A percentile compares a stretch with the other conserved stretches of the same genome.
Conservation (phyloP, 2,113 vertebrate genomes). For the Planiliza haematocheilus region DNA sequence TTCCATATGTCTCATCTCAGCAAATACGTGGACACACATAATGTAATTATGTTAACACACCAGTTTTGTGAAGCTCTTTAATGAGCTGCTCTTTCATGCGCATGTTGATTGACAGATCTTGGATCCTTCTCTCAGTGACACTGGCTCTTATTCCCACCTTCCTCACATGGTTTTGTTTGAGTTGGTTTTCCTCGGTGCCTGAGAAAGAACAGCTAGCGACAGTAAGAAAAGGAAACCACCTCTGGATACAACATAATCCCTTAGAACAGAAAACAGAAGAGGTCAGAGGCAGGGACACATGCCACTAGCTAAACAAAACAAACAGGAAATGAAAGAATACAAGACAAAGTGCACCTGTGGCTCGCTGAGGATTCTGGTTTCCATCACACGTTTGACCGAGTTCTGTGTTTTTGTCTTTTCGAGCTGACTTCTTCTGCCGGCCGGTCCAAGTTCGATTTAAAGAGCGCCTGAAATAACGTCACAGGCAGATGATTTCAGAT, state of each 20-base stretch:
- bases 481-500: background rate
- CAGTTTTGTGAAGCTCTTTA: constrained; percentile 90
- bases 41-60: constrained; percentile 49
- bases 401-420: constrained; percentile 36
- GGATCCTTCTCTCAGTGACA: constrained; percentile 84
- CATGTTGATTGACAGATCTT: constrained; percentile 88
- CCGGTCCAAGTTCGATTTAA: constrained; percentile 85
- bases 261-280: background rate
- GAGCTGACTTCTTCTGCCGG: constrained; percentile 54
- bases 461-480: constrained; percentile 61
- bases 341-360: constrained; percentile 55
- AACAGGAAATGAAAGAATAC: background rate
- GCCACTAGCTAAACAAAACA: background rate
- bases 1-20: background rate
- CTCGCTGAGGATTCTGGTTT: constrained; percentile 11
- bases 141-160: constrained; percentile 79
- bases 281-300: background rate
- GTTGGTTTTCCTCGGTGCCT: constrained; percentile 33
- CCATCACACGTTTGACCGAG: background rate
- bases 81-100: constrained; percentile 91
- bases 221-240: background rate
- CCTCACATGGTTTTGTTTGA: constrained; percentile 65
- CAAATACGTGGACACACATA: background rate
- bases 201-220: constrained; percentile 14
- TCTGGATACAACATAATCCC: background rate